phyloP scores from a whole-genome alignment of 1,140 invertebrate genomes.

The Pissodes strobi region DNA sequence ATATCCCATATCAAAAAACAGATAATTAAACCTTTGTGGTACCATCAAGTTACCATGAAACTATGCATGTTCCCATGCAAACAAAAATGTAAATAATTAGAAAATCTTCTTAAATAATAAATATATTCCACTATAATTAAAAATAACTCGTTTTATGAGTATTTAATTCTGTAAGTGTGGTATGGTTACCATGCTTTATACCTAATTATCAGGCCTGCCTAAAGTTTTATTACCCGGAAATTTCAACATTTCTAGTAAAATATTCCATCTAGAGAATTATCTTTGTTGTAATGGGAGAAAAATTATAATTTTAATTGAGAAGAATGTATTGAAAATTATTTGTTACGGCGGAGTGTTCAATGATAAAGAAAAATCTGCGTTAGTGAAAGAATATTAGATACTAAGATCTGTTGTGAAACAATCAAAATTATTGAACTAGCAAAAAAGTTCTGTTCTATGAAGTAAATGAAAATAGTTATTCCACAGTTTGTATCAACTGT shows the following conservation, averaged over 20 bases:
- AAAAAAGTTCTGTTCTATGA: too few relatives aligned
- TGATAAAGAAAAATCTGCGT: too few relatives aligned
- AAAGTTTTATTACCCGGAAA: conserved; percentile 22
- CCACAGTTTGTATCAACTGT: too few relatives aligned
- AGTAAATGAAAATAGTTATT: too few relatives aligned
- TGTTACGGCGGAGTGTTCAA: too few relatives aligned
- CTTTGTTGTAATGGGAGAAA: conserved; percentile 18
- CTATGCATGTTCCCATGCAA: conserved; percentile 9
- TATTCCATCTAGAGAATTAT: conserved; percentile 1
- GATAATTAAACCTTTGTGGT: too few relatives aligned
- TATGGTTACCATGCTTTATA: conserved; percentile 1
- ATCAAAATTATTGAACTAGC: too few relatives aligned
- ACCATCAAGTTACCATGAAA: too few relatives aligned
- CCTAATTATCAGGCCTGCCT: conserved; percentile 13
- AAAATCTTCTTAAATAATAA: conserved; percentile 10
- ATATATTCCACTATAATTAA: conserved; percentile 12
- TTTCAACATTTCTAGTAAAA: conserved; percentile 20
- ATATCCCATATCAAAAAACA: too few relatives aligned
- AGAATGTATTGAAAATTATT: too few relatives aligned
- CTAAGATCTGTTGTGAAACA: too few relatives aligned
- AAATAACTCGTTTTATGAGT: conserved; percentile 19
- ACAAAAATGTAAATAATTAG: conserved; percentile 10
- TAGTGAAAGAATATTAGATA: too few relatives aligned
- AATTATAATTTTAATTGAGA: conserved; percentile 9
- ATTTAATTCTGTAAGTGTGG: conserved; percentile 6